A percentile compares a stretch with the other conserved stretches of the same genome.
Evolutionary conservation across 2,888 invertebrate genomes (phyloP).

Genomic region (Epistrophella euchroma): DNA sequence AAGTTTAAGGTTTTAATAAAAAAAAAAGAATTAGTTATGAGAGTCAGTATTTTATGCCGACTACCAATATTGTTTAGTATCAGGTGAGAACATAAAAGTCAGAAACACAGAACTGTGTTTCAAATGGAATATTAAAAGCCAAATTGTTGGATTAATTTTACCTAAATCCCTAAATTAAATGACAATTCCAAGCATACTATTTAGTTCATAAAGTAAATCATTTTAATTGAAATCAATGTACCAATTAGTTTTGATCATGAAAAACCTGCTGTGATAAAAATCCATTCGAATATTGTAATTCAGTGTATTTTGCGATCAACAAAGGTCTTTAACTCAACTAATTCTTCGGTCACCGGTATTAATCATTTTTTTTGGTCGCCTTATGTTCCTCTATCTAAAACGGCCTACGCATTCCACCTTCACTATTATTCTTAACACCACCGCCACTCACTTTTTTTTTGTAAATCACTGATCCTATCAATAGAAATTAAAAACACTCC

Average conservation of each 20-base stretch:
- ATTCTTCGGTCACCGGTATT: background rate
- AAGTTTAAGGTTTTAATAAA: too few species aligned
- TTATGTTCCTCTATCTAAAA: constrained; percentile 14
- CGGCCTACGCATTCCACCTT: constrained; percentile 60
- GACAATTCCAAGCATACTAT: too few species aligned
- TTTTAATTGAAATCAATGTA: background rate
- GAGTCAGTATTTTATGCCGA: too few species aligned
- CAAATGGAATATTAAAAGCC: too few species aligned
- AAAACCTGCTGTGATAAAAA: background rate
- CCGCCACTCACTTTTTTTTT: constrained; percentile 51
- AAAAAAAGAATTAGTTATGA: too few species aligned
- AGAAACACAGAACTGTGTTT: too few species aligned
- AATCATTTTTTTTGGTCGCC: constrained; percentile 4
- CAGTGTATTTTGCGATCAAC: background rate
- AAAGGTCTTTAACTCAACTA: background rate
- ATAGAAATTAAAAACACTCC: constrained; percentile 51
- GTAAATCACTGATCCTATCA: constrained; percentile 50
- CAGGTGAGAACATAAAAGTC: too few species aligned
- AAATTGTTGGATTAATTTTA: too few species aligned
- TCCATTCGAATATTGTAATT: background rate
- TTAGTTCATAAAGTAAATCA: background rate
- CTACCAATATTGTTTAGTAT: too few species aligned
- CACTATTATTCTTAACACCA: constrained; percentile 22
- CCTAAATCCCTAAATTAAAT: too few species aligned
- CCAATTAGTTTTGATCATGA: background rate